phyloP scores from a whole-genome alignment of 2,113 vertebrate species.

The Agelaius phoeniceus region DNA sequence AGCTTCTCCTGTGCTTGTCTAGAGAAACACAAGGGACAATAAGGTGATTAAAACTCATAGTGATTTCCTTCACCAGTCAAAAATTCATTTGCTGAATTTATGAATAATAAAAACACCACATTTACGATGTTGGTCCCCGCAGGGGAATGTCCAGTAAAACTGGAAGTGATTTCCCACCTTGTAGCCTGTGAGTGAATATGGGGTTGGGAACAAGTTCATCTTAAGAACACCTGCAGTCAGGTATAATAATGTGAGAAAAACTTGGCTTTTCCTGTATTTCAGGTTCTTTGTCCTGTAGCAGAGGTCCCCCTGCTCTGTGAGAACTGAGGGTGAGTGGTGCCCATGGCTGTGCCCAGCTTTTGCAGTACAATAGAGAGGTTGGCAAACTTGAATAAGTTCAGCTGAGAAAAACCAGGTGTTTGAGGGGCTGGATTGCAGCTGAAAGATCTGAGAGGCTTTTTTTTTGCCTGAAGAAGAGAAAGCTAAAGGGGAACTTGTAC shows the following conservation, averaged over 20 bases:
- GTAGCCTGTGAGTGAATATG: background rate
- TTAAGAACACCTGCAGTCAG: background rate
- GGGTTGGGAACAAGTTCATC: background rate
- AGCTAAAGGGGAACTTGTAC: background rate
- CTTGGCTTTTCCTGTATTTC: background rate
- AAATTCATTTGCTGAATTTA: background rate
- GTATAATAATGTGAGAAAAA: background rate
- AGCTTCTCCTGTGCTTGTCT: background rate
- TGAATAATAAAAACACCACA: background rate
- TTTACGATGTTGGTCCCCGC: background rate
- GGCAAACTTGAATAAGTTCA: background rate
- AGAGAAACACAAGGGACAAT: background rate
- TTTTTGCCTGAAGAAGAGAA: background rate
- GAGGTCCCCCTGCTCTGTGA: background rate
- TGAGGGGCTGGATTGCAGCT: background rate
- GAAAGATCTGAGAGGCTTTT: background rate
- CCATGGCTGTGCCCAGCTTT: background rate
- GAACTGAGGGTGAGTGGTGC: background rate
- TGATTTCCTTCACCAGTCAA: background rate
- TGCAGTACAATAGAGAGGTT: background rate
- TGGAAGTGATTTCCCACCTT: background rate
- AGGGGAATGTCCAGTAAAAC: background rate
- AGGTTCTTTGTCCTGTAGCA: background rate
- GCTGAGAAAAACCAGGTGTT: background rate
- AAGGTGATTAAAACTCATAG: background rate